Evolutionary conservation across 2,888 invertebrate genomes (phyloP).

Genomic region (Baccha elongata): DNA sequence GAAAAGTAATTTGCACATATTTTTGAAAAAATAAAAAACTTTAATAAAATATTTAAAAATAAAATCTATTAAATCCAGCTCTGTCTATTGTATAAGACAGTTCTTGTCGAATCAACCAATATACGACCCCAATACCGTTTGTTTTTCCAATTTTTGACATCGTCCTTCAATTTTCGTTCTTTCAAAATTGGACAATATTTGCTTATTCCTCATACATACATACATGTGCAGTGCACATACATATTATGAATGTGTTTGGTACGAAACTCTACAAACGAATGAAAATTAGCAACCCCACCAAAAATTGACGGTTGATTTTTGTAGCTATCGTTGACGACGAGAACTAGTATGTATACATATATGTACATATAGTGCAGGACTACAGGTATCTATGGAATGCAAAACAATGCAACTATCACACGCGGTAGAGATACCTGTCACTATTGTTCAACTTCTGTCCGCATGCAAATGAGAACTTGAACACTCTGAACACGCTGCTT

Average conservation of each 20-base stretch:
- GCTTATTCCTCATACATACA: background rate
- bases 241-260: background rate
- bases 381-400: conserved; percentile 13
- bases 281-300: conserved; percentile 47
- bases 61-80: too few species aligned
- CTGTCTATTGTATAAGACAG: background rate
- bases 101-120: background rate
- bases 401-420: conserved; percentile 62
- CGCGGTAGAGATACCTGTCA: conserved; percentile 55
- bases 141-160: conserved; percentile 4
- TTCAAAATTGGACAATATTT: background rate
- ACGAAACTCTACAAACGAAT: background rate
- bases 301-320: conserved; percentile 59
- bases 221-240: background rate
- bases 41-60: too few species aligned
- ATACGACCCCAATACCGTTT: conserved; percentile 9
- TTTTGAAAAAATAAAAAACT: too few species aligned
- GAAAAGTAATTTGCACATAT: too few species aligned
- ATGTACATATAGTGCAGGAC: background rate
- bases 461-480: conserved; percentile 52
- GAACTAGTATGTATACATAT: background rate
- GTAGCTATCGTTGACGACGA: conserved; percentile 34
- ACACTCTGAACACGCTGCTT: background rate
- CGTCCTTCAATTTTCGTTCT: conserved; percentile 1
- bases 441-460: conserved; percentile 50